Conservation (phyloP, 2,888 invertebrate species). For the Gari tellinella region DNA sequence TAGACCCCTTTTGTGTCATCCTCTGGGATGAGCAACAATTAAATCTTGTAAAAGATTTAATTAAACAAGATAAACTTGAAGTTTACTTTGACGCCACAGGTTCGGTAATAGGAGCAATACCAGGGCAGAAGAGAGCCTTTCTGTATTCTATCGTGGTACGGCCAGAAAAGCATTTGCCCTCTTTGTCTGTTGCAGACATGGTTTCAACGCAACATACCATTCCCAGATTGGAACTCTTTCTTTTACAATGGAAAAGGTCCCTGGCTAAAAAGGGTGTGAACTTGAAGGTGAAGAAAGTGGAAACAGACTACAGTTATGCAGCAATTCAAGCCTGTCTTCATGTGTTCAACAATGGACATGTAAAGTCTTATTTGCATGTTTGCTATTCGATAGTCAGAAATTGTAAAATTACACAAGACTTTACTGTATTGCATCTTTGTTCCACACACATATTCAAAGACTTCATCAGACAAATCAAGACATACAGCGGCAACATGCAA, state of each 20-base stretch:
- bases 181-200: constrained; percentile 4
- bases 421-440: constrained; percentile 18
- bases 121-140: constrained; percentile 1
- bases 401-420: neutral
- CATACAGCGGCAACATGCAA: neutral
- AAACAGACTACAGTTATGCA: constrained; percentile 18
- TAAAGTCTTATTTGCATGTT: constrained; percentile 7
- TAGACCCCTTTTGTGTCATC: neutral
- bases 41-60: neutral
- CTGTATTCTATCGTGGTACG: neutral
- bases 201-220: neutral
- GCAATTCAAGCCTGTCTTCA: constrained; percentile 9
- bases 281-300: neutral
- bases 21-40: neutral
- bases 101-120: neutral
- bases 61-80: neutral
- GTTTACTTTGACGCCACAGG: constrained; percentile 6
- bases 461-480: constrained; percentile 5
- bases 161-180: neutral
- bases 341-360: constrained; percentile 3
- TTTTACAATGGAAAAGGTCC: neutral
- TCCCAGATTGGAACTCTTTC: constrained; percentile 2
- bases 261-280: neutral
- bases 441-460: constrained; percentile 14
- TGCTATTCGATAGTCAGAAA: neutral